Conservation (phyloP, 2,113 vertebrate genomes). For the Brienomyrus brachyistius region DNA sequence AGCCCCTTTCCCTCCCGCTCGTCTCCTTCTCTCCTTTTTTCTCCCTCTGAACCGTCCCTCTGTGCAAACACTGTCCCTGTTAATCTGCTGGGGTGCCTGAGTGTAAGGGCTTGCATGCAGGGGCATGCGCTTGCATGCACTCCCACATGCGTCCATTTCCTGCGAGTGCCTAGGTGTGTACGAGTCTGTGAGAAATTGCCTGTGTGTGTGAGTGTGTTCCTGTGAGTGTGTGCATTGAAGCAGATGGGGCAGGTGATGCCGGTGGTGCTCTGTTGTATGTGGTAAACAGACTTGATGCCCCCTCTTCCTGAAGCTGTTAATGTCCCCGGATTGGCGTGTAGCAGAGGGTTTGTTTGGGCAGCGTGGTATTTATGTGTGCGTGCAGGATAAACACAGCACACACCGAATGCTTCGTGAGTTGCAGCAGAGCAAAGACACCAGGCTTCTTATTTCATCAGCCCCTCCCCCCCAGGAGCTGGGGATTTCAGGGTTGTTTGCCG, state of each 20-base stretch:
- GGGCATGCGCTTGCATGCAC: not conserved
- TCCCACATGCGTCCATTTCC: not conserved
- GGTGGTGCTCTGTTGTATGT: not conserved
- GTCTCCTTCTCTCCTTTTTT: not conserved
- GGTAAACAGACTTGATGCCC: not conserved
- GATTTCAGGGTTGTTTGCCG: not conserved
- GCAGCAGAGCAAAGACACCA: not conserved
- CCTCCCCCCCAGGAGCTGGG: not conserved
- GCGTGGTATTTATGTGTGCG: not conserved
- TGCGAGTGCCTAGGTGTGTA: not conserved
- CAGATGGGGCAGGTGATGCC: not conserved
- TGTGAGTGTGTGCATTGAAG: not conserved
- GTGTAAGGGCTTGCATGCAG: not conserved
- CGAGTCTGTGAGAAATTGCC: not conserved
- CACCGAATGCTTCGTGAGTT: slow-evolving; percentile 15
- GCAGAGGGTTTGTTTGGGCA: slow-evolving; percentile 22
- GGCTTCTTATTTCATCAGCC: not conserved
- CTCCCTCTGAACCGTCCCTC: not conserved
- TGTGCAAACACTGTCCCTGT: not conserved
- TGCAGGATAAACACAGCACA: slow-evolving; percentile 34
- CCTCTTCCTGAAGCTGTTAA: not conserved
- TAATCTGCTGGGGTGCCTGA: not conserved
- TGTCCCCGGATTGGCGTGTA: not conserved
- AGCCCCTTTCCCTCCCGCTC: slow-evolving; percentile 3
- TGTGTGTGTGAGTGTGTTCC: not conserved